These are phyloP conservation scores for Rhyzopertha dominica DNA, from an alignment of 1,140 invertebrate genomes.

Conservation along the genomic window DNA sequence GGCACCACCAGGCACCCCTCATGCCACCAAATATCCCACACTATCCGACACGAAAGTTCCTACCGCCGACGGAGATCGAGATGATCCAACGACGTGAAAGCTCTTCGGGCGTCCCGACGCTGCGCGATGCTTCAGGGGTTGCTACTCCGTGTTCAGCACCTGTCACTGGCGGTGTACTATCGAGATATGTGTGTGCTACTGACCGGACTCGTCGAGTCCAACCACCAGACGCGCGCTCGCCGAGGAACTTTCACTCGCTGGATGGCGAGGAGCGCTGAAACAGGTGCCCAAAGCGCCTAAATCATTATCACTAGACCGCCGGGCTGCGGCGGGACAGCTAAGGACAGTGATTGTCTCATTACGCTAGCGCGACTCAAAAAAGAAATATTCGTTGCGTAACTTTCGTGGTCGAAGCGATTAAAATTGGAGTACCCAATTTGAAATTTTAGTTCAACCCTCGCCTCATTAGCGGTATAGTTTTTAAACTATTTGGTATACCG, in stretches of 20 bases:
- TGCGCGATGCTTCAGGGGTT: not conserved
- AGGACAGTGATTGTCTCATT: no score
- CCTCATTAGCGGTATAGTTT: no score
- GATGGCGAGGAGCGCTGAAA: slow-evolving; percentile 5
- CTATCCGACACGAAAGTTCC: no score
- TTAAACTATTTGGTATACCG: no score
- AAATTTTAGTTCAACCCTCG: no score
- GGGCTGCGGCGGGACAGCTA: no score
- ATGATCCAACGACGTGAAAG: not conserved
- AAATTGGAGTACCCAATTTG: no score
- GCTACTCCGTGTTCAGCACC: slow-evolving; percentile 11
- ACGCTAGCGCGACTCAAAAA: no score
- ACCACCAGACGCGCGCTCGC: slow-evolving; percentile 11
- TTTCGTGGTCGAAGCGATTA: no score
- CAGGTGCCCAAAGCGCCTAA: no score
- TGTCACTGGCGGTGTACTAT: slow-evolving; percentile 13
- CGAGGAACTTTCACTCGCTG: slow-evolving; percentile 17
- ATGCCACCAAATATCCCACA: slow-evolving; percentile 17
- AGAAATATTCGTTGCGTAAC: no score
- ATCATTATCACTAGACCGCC: no score
- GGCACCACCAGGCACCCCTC: slow-evolving; percentile 34
- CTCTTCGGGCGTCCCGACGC: not conserved
- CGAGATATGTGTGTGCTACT: slow-evolving; percentile 19
- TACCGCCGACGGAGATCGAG: not conserved
- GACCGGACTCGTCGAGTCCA: slow-evolving; percentile 16